A percentile compares a stretch with the other conserved stretches of the same genome.
These are phyloP conservation scores for Dermolepida albohirtum DNA, from an alignment of 2,888 invertebrate genomes.

Conservation along the genomic window DNA sequence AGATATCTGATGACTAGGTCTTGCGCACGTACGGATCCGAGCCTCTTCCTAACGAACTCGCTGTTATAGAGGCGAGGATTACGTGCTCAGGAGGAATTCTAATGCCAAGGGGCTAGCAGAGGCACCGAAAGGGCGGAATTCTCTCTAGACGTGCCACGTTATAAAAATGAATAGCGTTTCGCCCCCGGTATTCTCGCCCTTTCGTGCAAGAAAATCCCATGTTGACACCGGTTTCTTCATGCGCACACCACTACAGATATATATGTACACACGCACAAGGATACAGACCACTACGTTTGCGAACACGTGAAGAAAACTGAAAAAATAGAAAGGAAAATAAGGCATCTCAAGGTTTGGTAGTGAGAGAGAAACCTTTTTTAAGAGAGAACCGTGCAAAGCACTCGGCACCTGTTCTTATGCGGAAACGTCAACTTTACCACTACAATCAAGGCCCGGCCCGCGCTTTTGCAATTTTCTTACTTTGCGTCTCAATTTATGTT, in stretches of 20 bases:
- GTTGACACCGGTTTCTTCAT: constrained; percentile 59
- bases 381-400: constrained; percentile 54
- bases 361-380: constrained; percentile 54
- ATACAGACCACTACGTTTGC: too few species aligned
- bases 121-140: constrained; percentile 37
- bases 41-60: constrained; percentile 52
- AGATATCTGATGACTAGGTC: constrained; percentile 35
- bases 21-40: constrained; percentile 49
- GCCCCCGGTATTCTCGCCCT: constrained; percentile 48
- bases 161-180: constrained; percentile 59
- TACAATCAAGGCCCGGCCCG: neutral
- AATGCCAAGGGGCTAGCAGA: constrained; percentile 48
- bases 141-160: constrained; percentile 48
- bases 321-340: constrained; percentile 59
- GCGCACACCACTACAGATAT: constrained; percentile 45
- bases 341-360: constrained; percentile 55
- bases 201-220: constrained; percentile 56
- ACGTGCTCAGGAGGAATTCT: constrained; percentile 53
- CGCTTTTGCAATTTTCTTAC: constrained; percentile 30
- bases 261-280: constrained; percentile 45
- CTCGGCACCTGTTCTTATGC: constrained; percentile 40
- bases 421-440: neutral
- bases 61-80: constrained; percentile 49
- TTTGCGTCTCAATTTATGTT: constrained; percentile 57
- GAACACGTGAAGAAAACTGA: constrained; percentile 49